A percentile compares a stretch with the other conserved stretches of the same genome.
Conservation (phyloP, 1,140 invertebrate species). For the Drosophila cardini region DNA sequence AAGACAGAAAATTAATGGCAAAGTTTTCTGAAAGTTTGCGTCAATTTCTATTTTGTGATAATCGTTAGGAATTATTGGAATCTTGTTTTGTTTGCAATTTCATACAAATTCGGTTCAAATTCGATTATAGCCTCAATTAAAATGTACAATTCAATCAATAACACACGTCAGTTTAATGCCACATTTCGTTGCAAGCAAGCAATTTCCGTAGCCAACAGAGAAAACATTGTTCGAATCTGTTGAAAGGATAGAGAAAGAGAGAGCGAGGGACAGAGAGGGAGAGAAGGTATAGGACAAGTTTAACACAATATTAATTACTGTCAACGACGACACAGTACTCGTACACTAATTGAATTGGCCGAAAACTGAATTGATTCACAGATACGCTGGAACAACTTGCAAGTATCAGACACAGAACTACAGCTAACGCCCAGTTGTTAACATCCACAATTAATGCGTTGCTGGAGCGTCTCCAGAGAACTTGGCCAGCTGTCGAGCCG, state of each 20-base stretch:
- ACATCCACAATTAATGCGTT: slow-evolving; percentile 76
- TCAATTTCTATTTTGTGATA: not conserved
- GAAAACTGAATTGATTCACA: slow-evolving; percentile 49
- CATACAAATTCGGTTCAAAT: slow-evolving; percentile 25
- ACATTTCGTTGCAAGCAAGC: slow-evolving; percentile 26
- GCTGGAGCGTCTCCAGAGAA: slow-evolving; percentile 66
- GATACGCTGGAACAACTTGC: slow-evolving; percentile 81
- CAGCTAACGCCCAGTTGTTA: slow-evolving; percentile 77
- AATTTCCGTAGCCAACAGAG: slow-evolving; percentile 47
- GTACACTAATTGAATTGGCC: slow-evolving; percentile 56
- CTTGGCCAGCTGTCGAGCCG: slow-evolving; percentile 72
- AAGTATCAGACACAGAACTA: slow-evolving; percentile 75
- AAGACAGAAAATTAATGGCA: not conserved
- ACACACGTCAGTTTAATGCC: slow-evolving; percentile 17
- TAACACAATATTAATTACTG: slow-evolving; percentile 72
- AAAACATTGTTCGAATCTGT: not conserved
- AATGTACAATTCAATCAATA: slow-evolving; percentile 72
- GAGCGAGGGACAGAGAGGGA: not conserved
- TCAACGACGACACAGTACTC: slow-evolving; percentile 40
- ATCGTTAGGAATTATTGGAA: not conserved
- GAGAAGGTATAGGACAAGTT: slow-evolving; percentile 16
- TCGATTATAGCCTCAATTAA: slow-evolving; percentile 58
- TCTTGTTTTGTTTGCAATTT: slow-evolving; percentile 1
- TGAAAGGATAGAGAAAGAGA: not conserved
- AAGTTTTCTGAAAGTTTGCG: not conserved